Percentiles rank a stretch among this genome's conserved stretches.
phyloP scores from a whole-genome alignment of 2,113 vertebrate genomes.

The Danionella cerebrum region DNA sequence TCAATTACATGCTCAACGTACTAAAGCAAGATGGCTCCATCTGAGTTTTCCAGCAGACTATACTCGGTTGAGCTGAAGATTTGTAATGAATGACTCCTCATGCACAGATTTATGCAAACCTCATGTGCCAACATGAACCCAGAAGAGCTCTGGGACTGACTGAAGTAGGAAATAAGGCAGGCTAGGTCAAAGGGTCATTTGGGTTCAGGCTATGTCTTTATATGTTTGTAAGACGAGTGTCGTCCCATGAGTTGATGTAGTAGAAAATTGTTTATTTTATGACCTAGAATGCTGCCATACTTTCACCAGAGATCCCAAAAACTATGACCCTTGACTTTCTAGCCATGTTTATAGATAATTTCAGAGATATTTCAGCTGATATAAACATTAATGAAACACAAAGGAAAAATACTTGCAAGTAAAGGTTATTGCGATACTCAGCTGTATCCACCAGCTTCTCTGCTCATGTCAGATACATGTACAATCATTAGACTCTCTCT shows the following conservation, averaged over 20 bases:
- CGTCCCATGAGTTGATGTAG: neutral
- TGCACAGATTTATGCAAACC: neutral
- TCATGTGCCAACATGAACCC: neutral
- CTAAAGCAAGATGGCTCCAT: slow-evolving; percentile 38
- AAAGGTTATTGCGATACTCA: too few relatives aligned
- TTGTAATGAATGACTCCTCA: slow-evolving; percentile 22
- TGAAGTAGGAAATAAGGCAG: neutral
- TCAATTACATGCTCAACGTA: slow-evolving; percentile 43
- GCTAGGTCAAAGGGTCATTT: neutral
- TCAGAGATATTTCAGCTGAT: too few relatives aligned
- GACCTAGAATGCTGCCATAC: neutral
- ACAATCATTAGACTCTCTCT: too few relatives aligned
- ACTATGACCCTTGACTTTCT: neutral
- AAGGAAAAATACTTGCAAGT: too few relatives aligned
- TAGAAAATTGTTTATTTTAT: neutral
- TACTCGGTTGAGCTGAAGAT: slow-evolving; percentile 15
- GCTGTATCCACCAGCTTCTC: too few relatives aligned
- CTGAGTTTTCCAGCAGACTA: slow-evolving; percentile 29
- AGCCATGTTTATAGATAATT: too few relatives aligned
- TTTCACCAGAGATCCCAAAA: neutral
- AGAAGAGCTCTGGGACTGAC: neutral
- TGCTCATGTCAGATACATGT: too few relatives aligned
- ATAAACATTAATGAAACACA: too few relatives aligned
- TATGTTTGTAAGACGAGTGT: neutral
- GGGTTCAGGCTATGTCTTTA: neutral